A percentile compares a stretch with the other conserved stretches of the same genome.
phyloP scores from a whole-genome alignment of 2,888 invertebrate genomes.

The Gibbula magus region DNA sequence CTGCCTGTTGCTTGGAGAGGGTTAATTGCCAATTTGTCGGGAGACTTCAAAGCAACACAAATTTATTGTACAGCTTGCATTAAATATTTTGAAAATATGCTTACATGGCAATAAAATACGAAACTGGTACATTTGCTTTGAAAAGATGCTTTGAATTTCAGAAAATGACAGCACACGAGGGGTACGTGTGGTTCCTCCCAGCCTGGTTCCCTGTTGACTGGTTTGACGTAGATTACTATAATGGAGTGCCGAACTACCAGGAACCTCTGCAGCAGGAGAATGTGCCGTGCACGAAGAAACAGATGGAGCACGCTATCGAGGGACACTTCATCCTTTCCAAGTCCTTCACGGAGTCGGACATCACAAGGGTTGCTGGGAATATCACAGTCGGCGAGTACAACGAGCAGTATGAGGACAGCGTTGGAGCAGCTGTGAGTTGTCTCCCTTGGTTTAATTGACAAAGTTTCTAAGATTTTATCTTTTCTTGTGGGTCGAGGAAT shows the following conservation, averaged over 20 bases:
- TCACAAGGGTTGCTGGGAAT: slow-evolving; percentile 79
- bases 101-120: too few species aligned
- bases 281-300: slow-evolving; percentile 79
- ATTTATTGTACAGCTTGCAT: neutral
- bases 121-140: neutral
- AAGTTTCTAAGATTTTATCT: neutral
- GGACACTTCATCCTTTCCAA: slow-evolving; percentile 85
- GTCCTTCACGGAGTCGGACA: slow-evolving; percentile 81
- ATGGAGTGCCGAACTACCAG: slow-evolving; percentile 53
- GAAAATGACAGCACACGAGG: slow-evolving; percentile 78
- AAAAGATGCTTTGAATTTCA: slow-evolving; percentile 37
- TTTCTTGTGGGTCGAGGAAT: too few species aligned
- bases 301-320: slow-evolving; percentile 81
- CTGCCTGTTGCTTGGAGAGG: too few species aligned
- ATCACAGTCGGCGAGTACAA: slow-evolving; percentile 82
- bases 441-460: neutral
- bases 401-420: slow-evolving; percentile 50
- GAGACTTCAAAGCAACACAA: too few species aligned
- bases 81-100: too few species aligned
- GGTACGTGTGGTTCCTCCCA: slow-evolving; percentile 91
- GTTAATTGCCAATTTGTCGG: neutral
- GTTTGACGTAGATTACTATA: slow-evolving; percentile 79
- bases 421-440: slow-evolving; percentile 57
- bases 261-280: slow-evolving; percentile 71
- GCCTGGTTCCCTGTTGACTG: slow-evolving; percentile 80